These are phyloP conservation scores for Galerucella calmariensis DNA, from an alignment of 2,888 invertebrate species.

Conservation along the genomic window DNA sequence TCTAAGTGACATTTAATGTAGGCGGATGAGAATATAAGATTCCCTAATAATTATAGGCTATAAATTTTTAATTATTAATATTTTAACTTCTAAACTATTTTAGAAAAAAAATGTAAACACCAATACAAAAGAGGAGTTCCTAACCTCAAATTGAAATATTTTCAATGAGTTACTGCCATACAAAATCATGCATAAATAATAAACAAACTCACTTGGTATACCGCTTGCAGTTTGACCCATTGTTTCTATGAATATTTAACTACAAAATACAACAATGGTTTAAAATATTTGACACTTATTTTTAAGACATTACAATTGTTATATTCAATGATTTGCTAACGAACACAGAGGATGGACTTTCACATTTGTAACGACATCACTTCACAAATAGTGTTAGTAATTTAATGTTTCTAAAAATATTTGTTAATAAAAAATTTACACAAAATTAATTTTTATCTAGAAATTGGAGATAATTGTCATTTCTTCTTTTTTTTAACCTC, in stretches of 20 bases:
- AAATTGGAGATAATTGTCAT: not conserved
- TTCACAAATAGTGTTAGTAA: conserved; percentile 1
- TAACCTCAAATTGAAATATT: conserved; percentile 7
- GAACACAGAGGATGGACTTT: conserved; percentile 4
- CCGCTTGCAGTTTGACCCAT: conserved; percentile 56
- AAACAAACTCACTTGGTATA: conserved; percentile 51
- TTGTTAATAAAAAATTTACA: not conserved
- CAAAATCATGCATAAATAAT: conserved; percentile 20
- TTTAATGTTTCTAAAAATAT: not conserved
- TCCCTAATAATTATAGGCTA: not conserved
- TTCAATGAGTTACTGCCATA: not conserved
- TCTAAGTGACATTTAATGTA: not conserved
- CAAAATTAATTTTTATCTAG: not conserved
- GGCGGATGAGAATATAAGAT: not conserved
- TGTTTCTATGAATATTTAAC: conserved; percentile 22
- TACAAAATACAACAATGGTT: conserved; percentile 12
- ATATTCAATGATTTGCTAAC: conserved; percentile 7
- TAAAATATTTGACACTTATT: conserved; percentile 18
- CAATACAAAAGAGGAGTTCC: not conserved
- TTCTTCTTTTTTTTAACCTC: conserved; percentile 5
- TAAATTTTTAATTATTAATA: no score
- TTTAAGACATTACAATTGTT: conserved; percentile 18
- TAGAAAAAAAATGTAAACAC: not conserved
- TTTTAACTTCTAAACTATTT: not conserved
- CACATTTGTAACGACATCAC: conserved; percentile 8